phyloP scores from a whole-genome alignment of 2,797 vertebrate genomes.

The Philypnodon macrostomus region DNA sequence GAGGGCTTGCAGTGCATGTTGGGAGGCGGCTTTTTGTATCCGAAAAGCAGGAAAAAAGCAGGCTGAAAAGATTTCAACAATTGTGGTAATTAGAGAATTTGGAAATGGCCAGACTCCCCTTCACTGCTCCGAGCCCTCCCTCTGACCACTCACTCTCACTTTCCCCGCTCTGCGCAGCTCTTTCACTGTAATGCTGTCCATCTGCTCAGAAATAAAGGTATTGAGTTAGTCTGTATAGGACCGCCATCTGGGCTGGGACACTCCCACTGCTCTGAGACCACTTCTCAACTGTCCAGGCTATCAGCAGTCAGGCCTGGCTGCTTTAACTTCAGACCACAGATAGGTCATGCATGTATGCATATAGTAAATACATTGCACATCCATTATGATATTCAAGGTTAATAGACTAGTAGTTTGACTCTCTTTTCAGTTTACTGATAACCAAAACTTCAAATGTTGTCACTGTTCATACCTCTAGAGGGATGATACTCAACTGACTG shows the following conservation, averaged over 20 bases:
- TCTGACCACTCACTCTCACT: slow-evolving; percentile 42
- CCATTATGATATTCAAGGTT: background rate
- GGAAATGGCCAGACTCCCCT: slow-evolving; percentile 56
- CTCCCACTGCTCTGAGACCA: slow-evolving; percentile 44
- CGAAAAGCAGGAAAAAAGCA: slow-evolving; percentile 50
- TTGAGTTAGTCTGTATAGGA: slow-evolving; percentile 66
- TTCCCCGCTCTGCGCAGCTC: slow-evolving; percentile 47
- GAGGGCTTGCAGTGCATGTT: slow-evolving; percentile 53
- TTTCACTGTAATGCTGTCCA: slow-evolving; percentile 70
- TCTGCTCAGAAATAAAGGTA: slow-evolving; percentile 60
- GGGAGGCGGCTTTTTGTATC: slow-evolving; percentile 55
- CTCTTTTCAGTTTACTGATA: background rate
- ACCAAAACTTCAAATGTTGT: too few relatives aligned
- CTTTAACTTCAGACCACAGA: background rate
- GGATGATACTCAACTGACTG: too few relatives aligned
- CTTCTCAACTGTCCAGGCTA: slow-evolving; percentile 44
- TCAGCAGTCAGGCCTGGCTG: slow-evolving; percentile 18
- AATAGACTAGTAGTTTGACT: background rate
- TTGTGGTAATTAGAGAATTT: slow-evolving; percentile 77
- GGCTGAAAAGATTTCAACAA: slow-evolving; percentile 67
- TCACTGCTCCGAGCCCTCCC: slow-evolving; percentile 16
- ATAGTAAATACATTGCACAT: background rate
- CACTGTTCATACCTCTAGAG: background rate
- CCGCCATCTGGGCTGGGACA: slow-evolving; percentile 69
- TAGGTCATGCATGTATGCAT: background rate